Evolutionary conservation across 2,888 invertebrate genomes (phyloP).

Genomic region (Coleophora flavipennella): DNA sequence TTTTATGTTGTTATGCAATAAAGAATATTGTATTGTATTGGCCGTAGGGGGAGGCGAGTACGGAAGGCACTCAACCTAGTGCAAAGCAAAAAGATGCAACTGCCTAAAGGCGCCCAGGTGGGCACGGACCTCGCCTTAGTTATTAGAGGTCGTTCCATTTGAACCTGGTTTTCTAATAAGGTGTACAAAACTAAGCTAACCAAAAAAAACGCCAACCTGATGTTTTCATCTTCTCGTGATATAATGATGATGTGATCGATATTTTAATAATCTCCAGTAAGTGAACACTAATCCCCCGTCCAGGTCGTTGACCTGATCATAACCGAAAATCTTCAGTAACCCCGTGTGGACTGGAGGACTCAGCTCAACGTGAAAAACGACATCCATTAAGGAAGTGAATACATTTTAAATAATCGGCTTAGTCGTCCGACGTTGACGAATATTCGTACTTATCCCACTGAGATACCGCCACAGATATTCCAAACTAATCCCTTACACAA

Average conservation of each 20-base stretch:
- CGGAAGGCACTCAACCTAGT: too few relatives aligned
- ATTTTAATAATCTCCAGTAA: constrained; percentile 55
- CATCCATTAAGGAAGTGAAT: constrained; percentile 73
- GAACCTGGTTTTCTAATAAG: too few relatives aligned
- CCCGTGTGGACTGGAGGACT: constrained; percentile 43
- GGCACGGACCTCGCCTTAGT: too few relatives aligned
- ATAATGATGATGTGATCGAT: constrained; percentile 20
- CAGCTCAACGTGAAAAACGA: constrained; percentile 63
- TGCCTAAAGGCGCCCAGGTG: too few relatives aligned
- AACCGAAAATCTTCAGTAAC: constrained; percentile 68
- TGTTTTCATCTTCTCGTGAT: too few relatives aligned
- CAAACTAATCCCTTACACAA: constrained; percentile 69
- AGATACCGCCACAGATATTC: constrained; percentile 70
- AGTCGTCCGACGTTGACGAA: constrained; percentile 72
- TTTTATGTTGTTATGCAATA: too few relatives aligned
- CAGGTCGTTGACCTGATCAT: constrained; percentile 69
- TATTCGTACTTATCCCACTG: constrained; percentile 71
- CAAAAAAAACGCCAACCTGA: too few relatives aligned
- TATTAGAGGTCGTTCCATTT: too few relatives aligned
- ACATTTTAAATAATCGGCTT: constrained; percentile 74
- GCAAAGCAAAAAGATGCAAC: too few relatives aligned
- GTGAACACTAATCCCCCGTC: constrained; percentile 50
- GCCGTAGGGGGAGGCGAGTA: too few relatives aligned
- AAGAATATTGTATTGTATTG: too few relatives aligned
- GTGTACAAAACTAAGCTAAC: too few relatives aligned